Percentiles rank a stretch among this genome's conserved stretches.
Conservation (phyloP, 2,888 invertebrate genomes). For the Lycocerus yunnanus region DNA sequence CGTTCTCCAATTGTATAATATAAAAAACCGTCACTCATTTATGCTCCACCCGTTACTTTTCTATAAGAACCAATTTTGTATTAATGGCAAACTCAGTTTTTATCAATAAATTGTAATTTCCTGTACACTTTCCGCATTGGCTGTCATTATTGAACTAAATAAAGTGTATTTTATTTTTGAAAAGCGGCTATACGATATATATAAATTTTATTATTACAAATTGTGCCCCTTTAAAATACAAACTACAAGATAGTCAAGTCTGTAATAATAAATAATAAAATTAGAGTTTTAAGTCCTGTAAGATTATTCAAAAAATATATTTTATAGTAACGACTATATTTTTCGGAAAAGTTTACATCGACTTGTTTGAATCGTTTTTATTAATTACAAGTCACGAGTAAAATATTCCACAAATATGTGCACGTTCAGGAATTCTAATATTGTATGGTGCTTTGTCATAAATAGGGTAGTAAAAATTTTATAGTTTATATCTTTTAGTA, state of each 20-base stretch:
- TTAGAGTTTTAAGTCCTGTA: no score
- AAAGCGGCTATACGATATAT: not conserved
- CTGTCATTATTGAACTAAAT: not conserved
- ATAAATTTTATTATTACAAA: not conserved
- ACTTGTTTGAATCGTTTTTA: not conserved
- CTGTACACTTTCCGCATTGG: slow-evolving; percentile 3
- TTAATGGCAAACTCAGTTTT: slow-evolving; percentile 3
- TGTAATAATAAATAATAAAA: no score
- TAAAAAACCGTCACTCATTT: not conserved
- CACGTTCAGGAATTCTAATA: not conserved
- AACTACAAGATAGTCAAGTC: not conserved
- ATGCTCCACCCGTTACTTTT: not conserved
- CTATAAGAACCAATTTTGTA: slow-evolving; percentile 1
- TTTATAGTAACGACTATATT: no score
- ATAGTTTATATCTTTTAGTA: not conserved
- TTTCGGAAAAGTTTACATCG: not conserved
- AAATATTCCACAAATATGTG: not conserved
- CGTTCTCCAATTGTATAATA: not conserved
- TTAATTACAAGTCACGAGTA: not conserved
- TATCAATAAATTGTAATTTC: slow-evolving; percentile 14
- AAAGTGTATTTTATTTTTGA: not conserved
- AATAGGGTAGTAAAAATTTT: not conserved
- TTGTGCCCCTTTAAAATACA: not conserved
- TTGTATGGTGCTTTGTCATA: not conserved
- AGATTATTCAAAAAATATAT: no score